phyloP scores from a whole-genome alignment of 2,888 invertebrate genomes.

The Lissonota sp. region DNA sequence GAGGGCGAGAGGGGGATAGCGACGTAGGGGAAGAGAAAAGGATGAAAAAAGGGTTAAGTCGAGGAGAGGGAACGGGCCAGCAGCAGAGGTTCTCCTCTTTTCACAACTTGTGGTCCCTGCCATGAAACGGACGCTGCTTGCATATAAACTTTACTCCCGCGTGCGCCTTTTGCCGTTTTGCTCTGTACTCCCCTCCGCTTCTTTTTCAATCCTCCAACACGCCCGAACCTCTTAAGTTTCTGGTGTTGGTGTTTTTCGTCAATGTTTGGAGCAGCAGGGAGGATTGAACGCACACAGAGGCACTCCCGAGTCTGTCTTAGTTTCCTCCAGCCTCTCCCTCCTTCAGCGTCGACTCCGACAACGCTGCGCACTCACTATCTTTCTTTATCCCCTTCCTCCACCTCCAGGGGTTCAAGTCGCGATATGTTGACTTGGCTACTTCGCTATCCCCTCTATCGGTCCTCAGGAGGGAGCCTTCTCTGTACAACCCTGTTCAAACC shows the following conservation, averaged over 20 bases:
- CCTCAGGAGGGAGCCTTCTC: background rate
- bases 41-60: constrained; percentile 10
- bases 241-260: constrained; percentile 43
- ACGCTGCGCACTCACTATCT: too few relatives aligned
- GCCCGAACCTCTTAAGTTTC: background rate
- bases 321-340: constrained; percentile 3
- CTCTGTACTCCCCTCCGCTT: constrained; percentile 12
- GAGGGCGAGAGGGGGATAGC: constrained; percentile 41
- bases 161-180: constrained; percentile 22
- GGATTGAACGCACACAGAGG: constrained; percentile 38
- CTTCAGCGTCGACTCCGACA: background rate
- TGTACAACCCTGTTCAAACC: constrained; percentile 15
- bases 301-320: constrained; percentile 35
- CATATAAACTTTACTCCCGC: constrained; percentile 74
- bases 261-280: constrained; percentile 19
- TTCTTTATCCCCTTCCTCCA: background rate
- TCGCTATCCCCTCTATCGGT: constrained; percentile 12
- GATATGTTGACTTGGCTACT: constrained; percentile 38
- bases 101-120: constrained; percentile 25
- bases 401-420: constrained; percentile 14
- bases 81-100: constrained; percentile 65
- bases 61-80: constrained; percentile 40
- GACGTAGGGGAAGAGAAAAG: constrained; percentile 33
- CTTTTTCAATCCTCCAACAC: constrained; percentile 23
- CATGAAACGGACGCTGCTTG: constrained; percentile 73